Conservation (phyloP, 2,888 invertebrate species). For the Brachyopa scutellaris region DNA sequence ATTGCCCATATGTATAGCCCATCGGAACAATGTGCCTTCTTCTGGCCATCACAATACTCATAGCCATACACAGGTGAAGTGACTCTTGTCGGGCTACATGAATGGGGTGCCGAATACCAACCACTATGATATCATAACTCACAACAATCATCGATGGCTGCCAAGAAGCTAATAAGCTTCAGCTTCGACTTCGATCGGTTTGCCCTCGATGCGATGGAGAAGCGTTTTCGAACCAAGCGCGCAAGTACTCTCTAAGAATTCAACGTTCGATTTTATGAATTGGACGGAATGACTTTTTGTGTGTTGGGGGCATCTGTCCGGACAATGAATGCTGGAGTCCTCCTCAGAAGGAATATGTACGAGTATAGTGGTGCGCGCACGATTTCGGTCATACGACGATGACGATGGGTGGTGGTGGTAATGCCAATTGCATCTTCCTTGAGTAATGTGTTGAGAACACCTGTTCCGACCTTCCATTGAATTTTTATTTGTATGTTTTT, state of each 20-base stretch:
- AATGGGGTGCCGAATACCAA: conserved; percentile 70
- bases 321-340: conserved; percentile 52
- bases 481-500: no score
- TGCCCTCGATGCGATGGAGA: conserved; percentile 54
- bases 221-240: conserved; percentile 39
- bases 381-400: conserved; percentile 51
- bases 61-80: conserved; percentile 53
- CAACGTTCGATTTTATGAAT: conserved; percentile 66
- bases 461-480: conserved; percentile 66
- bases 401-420: conserved; percentile 27
- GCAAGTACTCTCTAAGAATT: conserved; percentile 40
- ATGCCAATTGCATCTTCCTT: conserved; percentile 63
- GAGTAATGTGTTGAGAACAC: conserved; percentile 65
- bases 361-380: conserved; percentile 50
- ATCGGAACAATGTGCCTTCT: conserved; percentile 57
- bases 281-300: conserved; percentile 50
- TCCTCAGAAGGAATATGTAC: conserved; percentile 65
- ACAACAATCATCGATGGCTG: conserved; percentile 62
- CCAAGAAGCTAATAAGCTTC: conserved; percentile 69
- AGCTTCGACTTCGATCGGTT: conserved; percentile 30
- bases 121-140: conserved; percentile 71
- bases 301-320: conserved; percentile 44
- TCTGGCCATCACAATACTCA: conserved; percentile 20
- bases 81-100: conserved; percentile 43
- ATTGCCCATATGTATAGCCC: conserved; percentile 63